A percentile compares a stretch with the other conserved stretches of the same genome.
Conservation (phyloP, 2,888 invertebrate species). For the Drosophila sordidapex region DNA sequence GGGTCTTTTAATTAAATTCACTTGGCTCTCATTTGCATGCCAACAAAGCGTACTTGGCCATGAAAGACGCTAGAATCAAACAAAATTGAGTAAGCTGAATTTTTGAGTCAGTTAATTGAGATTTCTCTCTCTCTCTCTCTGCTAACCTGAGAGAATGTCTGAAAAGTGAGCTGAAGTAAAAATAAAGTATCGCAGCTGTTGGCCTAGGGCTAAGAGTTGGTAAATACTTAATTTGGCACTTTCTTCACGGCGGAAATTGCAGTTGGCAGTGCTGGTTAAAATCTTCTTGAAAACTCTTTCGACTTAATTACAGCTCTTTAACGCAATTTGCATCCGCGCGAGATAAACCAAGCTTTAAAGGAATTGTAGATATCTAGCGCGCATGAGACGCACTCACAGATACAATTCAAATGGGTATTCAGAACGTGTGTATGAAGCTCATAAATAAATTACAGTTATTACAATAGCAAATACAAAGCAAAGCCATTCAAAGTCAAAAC, state of each 20-base stretch:
- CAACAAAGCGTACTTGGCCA: conserved; percentile 50
- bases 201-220: conserved; percentile 39
- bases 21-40: conserved; percentile 60
- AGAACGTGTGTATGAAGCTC: conserved; percentile 58
- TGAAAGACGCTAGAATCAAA: conserved; percentile 34
- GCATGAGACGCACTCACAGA: conserved; percentile 34
- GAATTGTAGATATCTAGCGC: conserved; percentile 31
- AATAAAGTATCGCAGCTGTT: conserved; percentile 12
- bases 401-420: conserved; percentile 30
- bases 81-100: not conserved
- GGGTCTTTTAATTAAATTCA: conserved; percentile 64
- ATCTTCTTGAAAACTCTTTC: conserved; percentile 22
- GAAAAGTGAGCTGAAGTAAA: not conserved
- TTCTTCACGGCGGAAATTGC: conserved; percentile 41
- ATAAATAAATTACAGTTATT: conserved; percentile 73
- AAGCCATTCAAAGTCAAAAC: conserved; percentile 21
- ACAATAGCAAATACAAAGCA: conserved; percentile 16
- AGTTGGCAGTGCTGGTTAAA: conserved; percentile 28
- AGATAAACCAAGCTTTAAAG: conserved; percentile 12
- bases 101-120: conserved; percentile 2
- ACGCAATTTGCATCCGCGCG: conserved; percentile 38
- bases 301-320: conserved; percentile 62
- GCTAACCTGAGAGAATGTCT: not conserved
- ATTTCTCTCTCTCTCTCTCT: conserved; percentile 7
- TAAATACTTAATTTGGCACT: conserved; percentile 38